Base-by-base conservation (phyloP, 2,888 invertebrate species). In the Graphium colonna region DNA sequence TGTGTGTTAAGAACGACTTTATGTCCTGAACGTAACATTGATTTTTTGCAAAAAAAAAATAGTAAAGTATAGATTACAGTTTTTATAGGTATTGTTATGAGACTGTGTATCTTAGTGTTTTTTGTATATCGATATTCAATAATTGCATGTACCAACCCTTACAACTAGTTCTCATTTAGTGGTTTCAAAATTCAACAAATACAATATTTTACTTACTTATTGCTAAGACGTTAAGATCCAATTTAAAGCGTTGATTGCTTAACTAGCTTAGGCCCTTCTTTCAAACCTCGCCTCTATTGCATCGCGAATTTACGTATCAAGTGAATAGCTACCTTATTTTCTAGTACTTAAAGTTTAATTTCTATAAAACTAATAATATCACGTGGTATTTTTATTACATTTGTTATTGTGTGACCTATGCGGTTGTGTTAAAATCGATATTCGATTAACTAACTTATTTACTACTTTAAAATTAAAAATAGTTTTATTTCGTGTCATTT, bases 361-460 rank as follows among this genome's bases (percentile, higher is more conserved):
- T 31, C 41, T 55, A 55, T 3, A 21, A 45, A 21, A 8, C 50
- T 50, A 55, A 26, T 55, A 55, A 55, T 55, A 55, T 55, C 54
- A 55, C 54, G 45, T 46, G 54, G 54, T 50, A 46, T 41, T 50
- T 13, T 15, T 54, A 40, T 33, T 49, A 13, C 13, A 36, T 41
- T 52, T 47, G 33, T 36, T 46, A 52, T 21, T 45, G 45, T 45
- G 28, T 36, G 17, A 33, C 31, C 16, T 54, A 33, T 28, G 17
- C 18, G 8, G 13, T 16, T 31, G 40, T 41, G 15, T 43, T 44
- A 54, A 26, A 40, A 49, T 5, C 9, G 9, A 10, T 33, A 33
- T 9, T 33, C 10, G 1, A 2, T 5, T 9, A 10, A 10, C 9
- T 9, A 33, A 5, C 33, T 9, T 10, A 10, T 5, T 33, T n/a